These are phyloP conservation scores for Melanotaenia boesemani DNA, from an alignment of 2,797 vertebrate species.

Conservation along the genomic window DNA sequence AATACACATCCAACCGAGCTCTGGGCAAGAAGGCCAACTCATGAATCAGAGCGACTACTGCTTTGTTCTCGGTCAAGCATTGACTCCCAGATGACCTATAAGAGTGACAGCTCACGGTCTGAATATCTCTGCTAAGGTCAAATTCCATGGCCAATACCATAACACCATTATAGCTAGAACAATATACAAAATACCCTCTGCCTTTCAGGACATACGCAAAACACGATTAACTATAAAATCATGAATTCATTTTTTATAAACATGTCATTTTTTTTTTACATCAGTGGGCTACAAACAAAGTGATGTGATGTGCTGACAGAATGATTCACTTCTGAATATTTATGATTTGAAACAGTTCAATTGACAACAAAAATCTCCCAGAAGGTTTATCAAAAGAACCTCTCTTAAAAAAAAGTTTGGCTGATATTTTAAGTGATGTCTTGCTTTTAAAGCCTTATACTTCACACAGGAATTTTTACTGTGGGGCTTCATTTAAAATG, in stretches of 20 bases:
- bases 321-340: constrained; percentile 21
- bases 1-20: constrained; percentile 83
- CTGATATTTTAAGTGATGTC: constrained; percentile 25
- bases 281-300: constrained; percentile 6
- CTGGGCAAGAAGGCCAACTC: constrained; percentile 88
- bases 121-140: constrained; percentile 88
- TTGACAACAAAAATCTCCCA: constrained; percentile 6
- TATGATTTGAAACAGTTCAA: constrained; percentile 13
- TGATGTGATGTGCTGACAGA: neutral
- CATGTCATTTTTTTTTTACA: neutral
- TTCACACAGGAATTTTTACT: constrained; percentile 37
- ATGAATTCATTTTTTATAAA: constrained; percentile 30
- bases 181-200: constrained; percentile 36
- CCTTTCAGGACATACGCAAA: constrained; percentile 52
- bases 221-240: neutral
- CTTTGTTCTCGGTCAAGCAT: constrained; percentile 93
- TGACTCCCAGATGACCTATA: constrained; percentile 92
- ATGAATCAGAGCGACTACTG: constrained; percentile 91
- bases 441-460: constrained; percentile 71
- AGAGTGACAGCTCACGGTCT: constrained; percentile 87
- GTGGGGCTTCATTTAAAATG: constrained; percentile 24
- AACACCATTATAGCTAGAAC: constrained; percentile 26
- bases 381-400: neutral
- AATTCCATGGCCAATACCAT: constrained; percentile 18
- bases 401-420: neutral